A percentile compares a stretch with the other conserved stretches of the same genome.
These are phyloP conservation scores for Clarias macrocephalus DNA, from an alignment of 2,113 vertebrate species.

Conservation along the genomic window DNA sequence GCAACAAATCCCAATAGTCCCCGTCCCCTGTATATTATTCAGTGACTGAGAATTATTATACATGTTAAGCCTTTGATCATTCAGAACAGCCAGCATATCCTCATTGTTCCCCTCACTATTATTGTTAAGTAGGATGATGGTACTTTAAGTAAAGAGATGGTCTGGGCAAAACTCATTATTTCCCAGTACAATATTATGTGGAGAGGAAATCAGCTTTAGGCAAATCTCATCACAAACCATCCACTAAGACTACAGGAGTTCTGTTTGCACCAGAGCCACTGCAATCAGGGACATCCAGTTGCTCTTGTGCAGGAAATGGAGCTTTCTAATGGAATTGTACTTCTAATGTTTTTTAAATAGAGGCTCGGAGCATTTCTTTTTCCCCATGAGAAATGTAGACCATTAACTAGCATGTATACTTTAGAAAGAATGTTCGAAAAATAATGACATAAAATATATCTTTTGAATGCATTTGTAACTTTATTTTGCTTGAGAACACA, in stretches of 20 bases:
- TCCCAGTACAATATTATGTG: not conserved
- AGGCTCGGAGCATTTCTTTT: not conserved
- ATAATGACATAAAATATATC: not conserved
- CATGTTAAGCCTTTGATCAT: not conserved
- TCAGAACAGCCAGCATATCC: not conserved
- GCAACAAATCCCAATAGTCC: not conserved
- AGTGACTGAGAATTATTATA: not conserved
- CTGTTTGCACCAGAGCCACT: not conserved
- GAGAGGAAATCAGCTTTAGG: constrained; percentile 6
- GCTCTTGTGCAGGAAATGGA: not conserved
- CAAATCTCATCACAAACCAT: not conserved
- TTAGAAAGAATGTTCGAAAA: not conserved
- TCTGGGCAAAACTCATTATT: not conserved
- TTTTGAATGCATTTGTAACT: not conserved
- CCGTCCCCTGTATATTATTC: not conserved
- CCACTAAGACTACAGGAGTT: not conserved
- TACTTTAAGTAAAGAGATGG: not conserved
- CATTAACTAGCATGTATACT: not conserved
- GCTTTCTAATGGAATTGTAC: constrained; percentile 16
- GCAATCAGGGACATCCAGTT: not conserved
- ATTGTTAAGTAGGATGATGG: not conserved
- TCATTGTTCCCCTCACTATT: no score
- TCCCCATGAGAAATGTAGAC: not conserved
- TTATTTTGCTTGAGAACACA: not conserved
- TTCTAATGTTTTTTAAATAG: constrained; percentile 17